Conservation (phyloP, 2,113 vertebrate genomes). For the Himantopus leucocephalus region DNA sequence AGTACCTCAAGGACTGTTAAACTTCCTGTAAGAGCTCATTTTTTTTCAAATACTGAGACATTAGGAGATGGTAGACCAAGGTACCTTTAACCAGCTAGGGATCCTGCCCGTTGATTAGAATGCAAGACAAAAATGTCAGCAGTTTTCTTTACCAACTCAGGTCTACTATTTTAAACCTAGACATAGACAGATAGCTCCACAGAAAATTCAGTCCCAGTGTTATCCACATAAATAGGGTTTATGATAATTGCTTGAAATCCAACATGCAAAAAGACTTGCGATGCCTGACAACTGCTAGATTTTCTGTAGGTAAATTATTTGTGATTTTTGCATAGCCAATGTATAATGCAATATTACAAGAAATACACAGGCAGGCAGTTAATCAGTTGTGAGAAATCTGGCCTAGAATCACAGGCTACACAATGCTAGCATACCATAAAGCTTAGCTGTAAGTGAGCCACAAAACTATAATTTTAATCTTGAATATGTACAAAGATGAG, state of each 20-base stretch:
- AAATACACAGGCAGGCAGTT: constrained; percentile 4
- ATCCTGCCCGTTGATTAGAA: background rate
- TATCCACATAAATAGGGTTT: background rate
- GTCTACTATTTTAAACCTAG: background rate
- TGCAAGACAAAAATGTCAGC: background rate
- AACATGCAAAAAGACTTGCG: constrained; percentile 16
- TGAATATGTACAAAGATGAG: constrained; percentile 37
- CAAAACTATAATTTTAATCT: constrained; percentile 48
- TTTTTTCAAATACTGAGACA: background rate
- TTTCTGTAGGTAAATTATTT: constrained; percentile 39
- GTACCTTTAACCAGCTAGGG: background rate
- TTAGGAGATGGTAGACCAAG: background rate
- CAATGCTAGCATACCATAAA: constrained; percentile 57
- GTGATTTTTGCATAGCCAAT: background rate
- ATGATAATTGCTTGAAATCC: background rate
- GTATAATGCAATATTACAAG: background rate
- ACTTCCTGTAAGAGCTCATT: constrained; percentile 21
- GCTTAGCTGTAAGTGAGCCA: constrained; percentile 44
- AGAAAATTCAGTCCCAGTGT: background rate
- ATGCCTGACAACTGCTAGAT: constrained; percentile 17
- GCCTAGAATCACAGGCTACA: constrained; percentile 19
- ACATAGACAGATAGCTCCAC: background rate
- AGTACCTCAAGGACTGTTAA: constrained; percentile 56
- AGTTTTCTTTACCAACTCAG: constrained; percentile 22
- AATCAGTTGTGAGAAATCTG: constrained; percentile 7